Percentiles rank a stretch among this genome's conserved stretches.
Evolutionary conservation across 1,140 invertebrate genomes (phyloP).

Genomic region (Ctenoplectra terminalis): DNA sequence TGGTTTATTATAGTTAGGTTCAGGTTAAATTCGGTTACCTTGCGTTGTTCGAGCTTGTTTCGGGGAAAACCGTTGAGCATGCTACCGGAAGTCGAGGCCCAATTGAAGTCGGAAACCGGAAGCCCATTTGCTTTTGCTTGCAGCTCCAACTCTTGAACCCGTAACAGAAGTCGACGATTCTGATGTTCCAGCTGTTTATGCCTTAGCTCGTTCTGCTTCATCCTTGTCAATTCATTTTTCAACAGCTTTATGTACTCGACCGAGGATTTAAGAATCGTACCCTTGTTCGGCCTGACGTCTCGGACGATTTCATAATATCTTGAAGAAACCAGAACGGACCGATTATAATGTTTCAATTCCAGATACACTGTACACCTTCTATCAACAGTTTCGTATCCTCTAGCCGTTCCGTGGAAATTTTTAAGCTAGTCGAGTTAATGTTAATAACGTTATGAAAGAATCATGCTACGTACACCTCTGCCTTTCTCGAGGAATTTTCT

Average conservation of each 20-base stretch:
- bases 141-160: constrained; percentile 89
- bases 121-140: constrained; percentile 88
- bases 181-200: constrained; percentile 92
- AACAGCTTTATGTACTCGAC: constrained; percentile 97
- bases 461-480: no score
- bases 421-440: no score
- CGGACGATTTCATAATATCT: constrained; percentile 93
- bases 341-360: no score
- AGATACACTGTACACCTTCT: no score
- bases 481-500: no score
- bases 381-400: no score
- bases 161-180: constrained; percentile 91
- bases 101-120: constrained; percentile 85
- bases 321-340: constrained; percentile 49
- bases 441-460: no score
- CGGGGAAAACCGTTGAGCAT: constrained; percentile 78
- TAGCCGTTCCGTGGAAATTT: no score
- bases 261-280: constrained; percentile 98
- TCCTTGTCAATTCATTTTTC: constrained; percentile 91
- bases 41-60: constrained; percentile 81
- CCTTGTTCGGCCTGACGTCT: constrained; percentile 95
- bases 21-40: constrained; percentile 71
- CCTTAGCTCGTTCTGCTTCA: constrained; percentile 90
- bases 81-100: constrained; percentile 76
- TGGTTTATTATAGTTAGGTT: constrained; percentile 45